Percentiles rank a stretch among this genome's conserved stretches.
Conservation (phyloP, 2,113 vertebrate species). For the Meleagris gallopavo region DNA sequence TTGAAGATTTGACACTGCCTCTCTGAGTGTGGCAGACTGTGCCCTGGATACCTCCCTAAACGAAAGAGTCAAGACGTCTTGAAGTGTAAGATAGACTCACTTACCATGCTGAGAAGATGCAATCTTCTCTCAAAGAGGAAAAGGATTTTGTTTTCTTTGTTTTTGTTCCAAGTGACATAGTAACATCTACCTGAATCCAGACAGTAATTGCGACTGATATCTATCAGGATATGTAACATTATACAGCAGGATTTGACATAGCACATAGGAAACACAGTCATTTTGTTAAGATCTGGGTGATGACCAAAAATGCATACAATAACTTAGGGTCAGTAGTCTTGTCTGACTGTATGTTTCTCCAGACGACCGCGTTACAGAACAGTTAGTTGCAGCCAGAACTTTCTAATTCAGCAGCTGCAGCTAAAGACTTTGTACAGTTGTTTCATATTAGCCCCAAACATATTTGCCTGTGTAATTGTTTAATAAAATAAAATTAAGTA, state of each 20-base stretch:
- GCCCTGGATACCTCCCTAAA: not conserved
- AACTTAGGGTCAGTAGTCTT: not conserved
- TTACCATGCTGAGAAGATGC: constrained; percentile 25
- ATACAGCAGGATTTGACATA: constrained; percentile 42
- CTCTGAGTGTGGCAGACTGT: not conserved
- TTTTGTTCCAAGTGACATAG: constrained; percentile 63
- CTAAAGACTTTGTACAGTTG: not conserved
- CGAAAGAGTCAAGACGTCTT: constrained; percentile 26
- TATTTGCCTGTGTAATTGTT: constrained; percentile 35
- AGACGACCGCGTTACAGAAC: constrained; percentile 29
- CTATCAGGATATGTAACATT: constrained; percentile 30
- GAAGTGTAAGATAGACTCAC: constrained; percentile 17
- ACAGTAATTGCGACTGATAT: constrained; percentile 52
- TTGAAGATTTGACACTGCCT: not conserved
- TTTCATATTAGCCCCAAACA: not conserved
- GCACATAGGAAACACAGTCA: not conserved
- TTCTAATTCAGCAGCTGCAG: not conserved
- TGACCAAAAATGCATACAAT: constrained; percentile 36
- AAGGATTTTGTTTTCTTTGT: constrained; percentile 66
- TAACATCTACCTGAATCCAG: constrained; percentile 42
- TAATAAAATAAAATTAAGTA: constrained; percentile 37
- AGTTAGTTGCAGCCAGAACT: constrained; percentile 1
- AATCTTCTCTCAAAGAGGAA: constrained; percentile 50
- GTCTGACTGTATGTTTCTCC: not conserved
- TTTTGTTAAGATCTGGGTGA: constrained; percentile 7